Evolutionary conservation across 2,113 vertebrate genomes (phyloP).

Genomic region (Rattus rattus): DNA sequence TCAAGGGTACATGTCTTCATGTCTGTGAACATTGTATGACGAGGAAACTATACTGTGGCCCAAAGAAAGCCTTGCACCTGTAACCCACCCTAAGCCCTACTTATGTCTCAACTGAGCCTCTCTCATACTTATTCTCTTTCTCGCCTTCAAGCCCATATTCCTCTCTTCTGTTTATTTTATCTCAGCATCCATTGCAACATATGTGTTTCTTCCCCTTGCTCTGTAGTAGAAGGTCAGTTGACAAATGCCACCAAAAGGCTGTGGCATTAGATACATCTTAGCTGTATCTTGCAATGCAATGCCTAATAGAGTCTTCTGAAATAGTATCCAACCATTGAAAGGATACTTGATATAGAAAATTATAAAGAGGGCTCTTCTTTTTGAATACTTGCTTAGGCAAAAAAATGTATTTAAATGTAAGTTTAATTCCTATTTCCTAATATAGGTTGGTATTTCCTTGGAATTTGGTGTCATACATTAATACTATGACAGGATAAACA

Average conservation of each 20-base stretch:
- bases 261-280: background rate
- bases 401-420: constrained; percentile 29
- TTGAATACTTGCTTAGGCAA: background rate
- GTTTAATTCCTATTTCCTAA: constrained; percentile 23
- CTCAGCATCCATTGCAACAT: background rate
- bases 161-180: background rate
- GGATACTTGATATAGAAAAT: background rate
- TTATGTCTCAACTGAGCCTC: background rate
- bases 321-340: background rate
- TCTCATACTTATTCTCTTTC: background rate
- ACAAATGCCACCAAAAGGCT: background rate
- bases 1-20: background rate
- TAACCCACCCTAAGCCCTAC: background rate
- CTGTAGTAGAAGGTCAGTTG: background rate
- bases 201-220: background rate
- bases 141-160: background rate
- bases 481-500: background rate
- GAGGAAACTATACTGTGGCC: background rate
- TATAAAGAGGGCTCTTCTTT: background rate
- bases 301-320: background rate
- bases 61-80: background rate
- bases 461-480: background rate
- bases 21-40: background rate
- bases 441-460: background rate
- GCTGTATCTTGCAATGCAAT: background rate